phyloP scores from a whole-genome alignment of 2,113 vertebrate species.

The Ardeotis arabs region DNA sequence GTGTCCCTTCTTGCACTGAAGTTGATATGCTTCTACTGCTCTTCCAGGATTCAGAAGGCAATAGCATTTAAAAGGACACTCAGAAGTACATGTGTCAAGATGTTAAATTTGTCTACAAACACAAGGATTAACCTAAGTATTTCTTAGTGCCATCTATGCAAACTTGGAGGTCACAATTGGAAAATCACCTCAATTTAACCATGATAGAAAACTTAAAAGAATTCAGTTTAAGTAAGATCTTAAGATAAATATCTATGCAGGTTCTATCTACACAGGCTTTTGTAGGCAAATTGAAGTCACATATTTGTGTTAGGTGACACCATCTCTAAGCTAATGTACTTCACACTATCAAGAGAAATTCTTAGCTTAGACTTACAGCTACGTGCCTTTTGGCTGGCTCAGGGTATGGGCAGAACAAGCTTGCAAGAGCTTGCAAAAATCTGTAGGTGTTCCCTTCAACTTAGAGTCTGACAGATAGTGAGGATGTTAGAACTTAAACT shows the following conservation, averaged over 20 bases:
- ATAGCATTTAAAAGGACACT: not conserved
- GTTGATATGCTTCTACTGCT: not conserved
- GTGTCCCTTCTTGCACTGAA: fast-evolving
- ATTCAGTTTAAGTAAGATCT: not conserved
- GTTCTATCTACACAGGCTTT: not conserved
- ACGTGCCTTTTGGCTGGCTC: not conserved
- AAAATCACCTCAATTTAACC: not conserved
- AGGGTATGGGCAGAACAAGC: not conserved
- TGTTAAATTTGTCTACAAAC: not conserved
- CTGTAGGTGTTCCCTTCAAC: not conserved
- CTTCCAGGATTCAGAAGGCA: not conserved
- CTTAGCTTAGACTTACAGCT: not conserved
- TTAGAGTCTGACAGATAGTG: not conserved
- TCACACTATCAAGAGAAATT: not conserved
- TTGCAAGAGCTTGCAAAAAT: not conserved
- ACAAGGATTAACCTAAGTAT: not conserved
- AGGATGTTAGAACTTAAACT: not conserved
- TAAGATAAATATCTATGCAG: not conserved
- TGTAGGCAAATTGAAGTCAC: not conserved
- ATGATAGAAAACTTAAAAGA: not conserved
- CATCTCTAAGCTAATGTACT: not conserved
- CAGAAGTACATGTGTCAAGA: not conserved
- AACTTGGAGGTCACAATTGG: not conserved
- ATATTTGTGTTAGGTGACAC: not conserved
- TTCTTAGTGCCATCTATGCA: not conserved